A percentile compares a stretch with the other conserved stretches of the same genome.
These are phyloP conservation scores for Bryconaethiops microstoma DNA, from an alignment of 2,797 vertebrate species.

Conservation along the genomic window DNA sequence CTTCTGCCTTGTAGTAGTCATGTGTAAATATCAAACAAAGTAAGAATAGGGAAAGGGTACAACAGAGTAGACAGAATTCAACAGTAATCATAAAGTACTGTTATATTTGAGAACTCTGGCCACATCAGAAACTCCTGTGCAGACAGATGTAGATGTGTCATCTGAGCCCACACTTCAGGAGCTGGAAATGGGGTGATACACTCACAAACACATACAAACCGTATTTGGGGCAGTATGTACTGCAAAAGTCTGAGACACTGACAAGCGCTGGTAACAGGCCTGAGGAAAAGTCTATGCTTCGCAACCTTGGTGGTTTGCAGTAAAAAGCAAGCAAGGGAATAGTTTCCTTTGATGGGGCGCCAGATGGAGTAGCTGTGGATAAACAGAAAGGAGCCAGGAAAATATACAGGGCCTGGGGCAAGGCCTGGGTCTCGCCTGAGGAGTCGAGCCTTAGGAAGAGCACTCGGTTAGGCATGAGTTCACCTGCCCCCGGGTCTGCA, in stretches of 20 bases:
- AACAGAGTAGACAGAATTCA: background rate
- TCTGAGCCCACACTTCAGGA: slow-evolving; percentile 9
- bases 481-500: slow-evolving; percentile 54
- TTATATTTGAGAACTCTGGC: background rate
- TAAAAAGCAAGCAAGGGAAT: slow-evolving; percentile 39
- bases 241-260: slow-evolving; percentile 38
- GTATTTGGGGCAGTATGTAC: slow-evolving; percentile 29
- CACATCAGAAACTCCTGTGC: background rate
- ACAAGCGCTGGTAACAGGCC: slow-evolving; percentile 54
- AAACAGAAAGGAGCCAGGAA: slow-evolving; percentile 95
- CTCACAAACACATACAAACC: slow-evolving; percentile 62
- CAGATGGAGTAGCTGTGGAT: slow-evolving; percentile 81
- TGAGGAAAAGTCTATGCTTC: slow-evolving; percentile 57
- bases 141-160: slow-evolving; percentile 15
- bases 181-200: slow-evolving; percentile 59
- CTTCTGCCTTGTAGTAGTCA: background rate
- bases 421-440: slow-evolving; percentile 74
- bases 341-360: slow-evolving; percentile 73
- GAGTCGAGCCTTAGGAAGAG: slow-evolving; percentile 73
- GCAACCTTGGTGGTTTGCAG: slow-evolving; percentile 60
- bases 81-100: background rate
- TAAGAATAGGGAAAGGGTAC: background rate
- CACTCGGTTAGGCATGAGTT: slow-evolving; percentile 74
- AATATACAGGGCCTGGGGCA: slow-evolving; percentile 84
- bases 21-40: background rate